Base-by-base conservation (phyloP, 2,113 vertebrate species). In the Capreolus pygargus region DNA sequence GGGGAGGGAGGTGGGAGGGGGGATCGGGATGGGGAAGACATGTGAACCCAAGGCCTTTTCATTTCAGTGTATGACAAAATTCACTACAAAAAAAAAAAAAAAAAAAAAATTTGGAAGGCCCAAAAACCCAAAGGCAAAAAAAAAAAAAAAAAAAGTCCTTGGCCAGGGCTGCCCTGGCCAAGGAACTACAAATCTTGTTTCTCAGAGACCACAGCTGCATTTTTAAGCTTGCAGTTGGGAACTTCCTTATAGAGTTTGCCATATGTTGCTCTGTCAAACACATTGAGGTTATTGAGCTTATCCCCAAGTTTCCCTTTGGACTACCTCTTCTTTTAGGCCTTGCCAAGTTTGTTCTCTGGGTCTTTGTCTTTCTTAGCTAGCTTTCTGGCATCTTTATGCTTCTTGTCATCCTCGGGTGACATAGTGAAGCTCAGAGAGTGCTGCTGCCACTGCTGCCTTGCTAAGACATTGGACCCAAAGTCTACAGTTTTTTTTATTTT, bases 301-400 rank as follows among this genome's bases (percentile, higher is more conserved):
- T 99, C 99, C 97, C 99, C 98, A 93, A 99, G 99, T 97, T 99
- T 99, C 94, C 99, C 99, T 97, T 99, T 99, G 97, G 99, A 99
- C 99, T 99, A 99, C 99, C 99, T 99, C 99, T 99, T 99, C 98
- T 99, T 99, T 98, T 99, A 99, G 89, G 99, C 99, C 91, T 99
- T 99, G 98, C 99, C 99, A 2, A 99, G 99, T 96, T 99, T 99
- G 97, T 99, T 99, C 57, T 99, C 99, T 45, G 99, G 99, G 96
- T 99, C 99, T 97, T 99, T 99, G 98, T 99, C 99, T 98, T 99
- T 99, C 67, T 99, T 99, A 98, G 97, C 98, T 27, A 98, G 99
- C 98, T 99, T 99, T 88, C 99, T 99, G 50, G 99, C 93, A 74
- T 99, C 99, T 98, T 99, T 99, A 97, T 99, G 99, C 98, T 99